Evolutionary conservation across 2,888 invertebrate species (phyloP), one percentile per base, ranked within the genome.

Genomic region (Hirtodrosophila histrioides): DNA sequence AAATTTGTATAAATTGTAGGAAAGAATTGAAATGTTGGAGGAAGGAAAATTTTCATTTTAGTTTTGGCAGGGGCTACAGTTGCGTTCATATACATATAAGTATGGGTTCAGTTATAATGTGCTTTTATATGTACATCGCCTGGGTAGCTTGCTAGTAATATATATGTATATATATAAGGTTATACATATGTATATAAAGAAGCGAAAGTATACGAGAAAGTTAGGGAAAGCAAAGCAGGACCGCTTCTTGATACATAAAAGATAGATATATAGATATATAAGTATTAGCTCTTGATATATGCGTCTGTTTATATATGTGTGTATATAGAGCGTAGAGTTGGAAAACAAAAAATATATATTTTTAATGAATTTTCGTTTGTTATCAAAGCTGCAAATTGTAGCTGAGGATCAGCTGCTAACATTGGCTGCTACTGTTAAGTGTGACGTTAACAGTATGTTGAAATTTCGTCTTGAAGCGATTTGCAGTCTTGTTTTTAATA

Each of bases 61-160:
- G 17, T 48, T 58, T 70, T 53, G 86, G 83, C 83, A 83, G 78
- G 86, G 83, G 86, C 86, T 86, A 86, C 86, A 79, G 75, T 79
- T 86, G 80, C 83, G 75, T 73, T 77, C 69, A 73, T 69, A 75
- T 73, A 75, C 53, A 75, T 54, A 79, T 69, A 66, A 63, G 36
- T 63, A 66, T 61, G 12, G 54, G 51, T 68, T 80, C 67, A 71
- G 68, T 86, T 82, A 70, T 81, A 69, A 69, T 75, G 54, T 67
- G 75, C 72, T 73, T 61, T 67, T 69, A 70, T 79, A 85, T 83
- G 80, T 81, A 84, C 86, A 80, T 78, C 86, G 82, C 79, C 89
- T 89, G 89, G 89, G 89, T 89, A 89, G 89, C 86, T 86, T 86
- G 85, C 80, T 87, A 82, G 73, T 84, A 84, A 84, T 80, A 73